Evolutionary conservation across 2,797 vertebrate genomes (phyloP).

Genomic region (Neostethus bicornis): DNA sequence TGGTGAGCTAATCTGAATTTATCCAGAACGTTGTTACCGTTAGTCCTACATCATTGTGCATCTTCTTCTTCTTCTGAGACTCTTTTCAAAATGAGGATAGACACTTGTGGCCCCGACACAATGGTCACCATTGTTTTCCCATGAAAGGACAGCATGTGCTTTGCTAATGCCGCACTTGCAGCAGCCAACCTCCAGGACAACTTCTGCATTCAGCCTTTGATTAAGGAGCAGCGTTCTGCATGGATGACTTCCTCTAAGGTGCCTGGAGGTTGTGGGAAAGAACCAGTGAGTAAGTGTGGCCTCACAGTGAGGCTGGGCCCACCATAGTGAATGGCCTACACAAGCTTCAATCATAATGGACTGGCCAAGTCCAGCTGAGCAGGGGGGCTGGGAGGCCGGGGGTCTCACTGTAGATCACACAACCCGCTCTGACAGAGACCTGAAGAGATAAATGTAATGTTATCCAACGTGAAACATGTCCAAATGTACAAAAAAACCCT

Average conservation of each 20-base stretch:
- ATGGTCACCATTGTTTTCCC: slow-evolving; percentile 81
- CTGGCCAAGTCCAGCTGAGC: slow-evolving; percentile 34
- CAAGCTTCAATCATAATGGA: slow-evolving; percentile 48
- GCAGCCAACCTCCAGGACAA: slow-evolving; percentile 84
- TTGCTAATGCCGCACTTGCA: slow-evolving; percentile 79
- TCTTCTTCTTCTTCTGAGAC: slow-evolving; percentile 57
- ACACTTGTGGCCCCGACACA: slow-evolving; percentile 80
- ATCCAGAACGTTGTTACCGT: slow-evolving; percentile 41
- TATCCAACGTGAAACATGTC: background rate
- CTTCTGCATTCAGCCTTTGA: slow-evolving; percentile 86
- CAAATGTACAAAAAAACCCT: background rate
- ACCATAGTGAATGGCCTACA: slow-evolving; percentile 44
- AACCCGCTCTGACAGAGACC: slow-evolving; percentile 16
- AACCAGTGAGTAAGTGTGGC: slow-evolving; percentile 68
- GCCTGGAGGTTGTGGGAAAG: slow-evolving; percentile 84
- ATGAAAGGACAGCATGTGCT: slow-evolving; percentile 86
- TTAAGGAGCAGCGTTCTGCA: slow-evolving; percentile 89
- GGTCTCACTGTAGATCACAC: slow-evolving; percentile 31
- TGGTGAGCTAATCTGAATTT: slow-evolving; percentile 31
- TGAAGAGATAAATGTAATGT: slow-evolving; percentile 7
- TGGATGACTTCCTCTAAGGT: slow-evolving; percentile 87
- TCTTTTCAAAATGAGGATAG: slow-evolving; percentile 78
- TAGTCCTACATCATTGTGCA: slow-evolving; percentile 62
- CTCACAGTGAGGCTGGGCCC: slow-evolving; percentile 44
- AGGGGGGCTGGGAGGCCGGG: no score